Percentiles rank a stretch among this genome's conserved stretches.
Conservation (phyloP, 2,888 invertebrate species). For the Erebia aethiops region DNA sequence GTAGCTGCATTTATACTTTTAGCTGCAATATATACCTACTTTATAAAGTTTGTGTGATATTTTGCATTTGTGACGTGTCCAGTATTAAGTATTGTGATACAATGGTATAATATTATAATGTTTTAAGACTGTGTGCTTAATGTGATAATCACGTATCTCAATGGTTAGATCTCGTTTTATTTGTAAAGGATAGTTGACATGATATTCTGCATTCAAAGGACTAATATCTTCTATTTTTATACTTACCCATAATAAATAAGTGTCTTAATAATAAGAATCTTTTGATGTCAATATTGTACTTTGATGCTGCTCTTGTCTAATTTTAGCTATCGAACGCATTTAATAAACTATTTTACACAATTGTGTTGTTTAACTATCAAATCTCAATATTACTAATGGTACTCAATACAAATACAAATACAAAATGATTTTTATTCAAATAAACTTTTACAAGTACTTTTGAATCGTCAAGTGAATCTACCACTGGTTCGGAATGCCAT, state of each 20-base stretch:
- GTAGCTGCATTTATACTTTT: slow-evolving; percentile 12
- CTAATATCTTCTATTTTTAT: slow-evolving; percentile 43
- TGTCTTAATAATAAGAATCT: slow-evolving; percentile 23
- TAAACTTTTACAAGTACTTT: too few relatives aligned
- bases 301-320: slow-evolving; percentile 39
- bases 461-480: too few relatives aligned
- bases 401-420: too few relatives aligned
- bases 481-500: too few relatives aligned
- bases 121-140: slow-evolving; percentile 55
- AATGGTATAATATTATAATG: slow-evolving; percentile 43
- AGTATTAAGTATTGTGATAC: slow-evolving; percentile 62
- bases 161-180: slow-evolving; percentile 54
- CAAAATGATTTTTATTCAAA: too few relatives aligned
- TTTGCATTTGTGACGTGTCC: slow-evolving; percentile 57
- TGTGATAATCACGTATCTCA: slow-evolving; percentile 51
- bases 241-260: slow-evolving; percentile 31
- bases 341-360: slow-evolving; percentile 40
- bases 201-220: slow-evolving; percentile 38
- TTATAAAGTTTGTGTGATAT: slow-evolving; percentile 54
- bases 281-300: slow-evolving; percentile 29
- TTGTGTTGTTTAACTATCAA: slow-evolving; percentile 22
- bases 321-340: slow-evolving; percentile 41
- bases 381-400: not conserved
- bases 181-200: slow-evolving; percentile 39
- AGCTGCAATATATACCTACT: not conserved